Evolutionary conservation across 2,797 vertebrate species (phyloP), one percentile per base, ranked within the genome.

Genomic region (Danio tinwini): DNA sequence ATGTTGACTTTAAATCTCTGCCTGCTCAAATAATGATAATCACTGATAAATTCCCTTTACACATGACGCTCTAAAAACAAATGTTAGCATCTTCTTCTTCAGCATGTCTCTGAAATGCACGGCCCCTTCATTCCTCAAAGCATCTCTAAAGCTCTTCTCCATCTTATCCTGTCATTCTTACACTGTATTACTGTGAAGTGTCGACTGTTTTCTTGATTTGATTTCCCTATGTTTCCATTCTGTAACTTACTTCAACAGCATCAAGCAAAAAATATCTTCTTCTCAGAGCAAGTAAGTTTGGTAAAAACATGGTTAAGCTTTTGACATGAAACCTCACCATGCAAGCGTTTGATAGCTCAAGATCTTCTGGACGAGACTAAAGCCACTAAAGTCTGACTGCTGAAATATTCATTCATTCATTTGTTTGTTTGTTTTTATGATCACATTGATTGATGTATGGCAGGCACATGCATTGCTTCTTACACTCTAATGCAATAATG

Each of bases 221-320:
- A 92, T 93, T 76, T 62, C 56, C 29, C 40, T 90, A 4, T 93
- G 89, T 93, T 92, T 92, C 94, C 93, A 94, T 92, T 94, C 90
- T 95, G 94, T 93, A 95, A 93, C 93, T 93, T 92, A 95, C 92
- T 91, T 86, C 91, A 89, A 94, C 97, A 99, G 98, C 96, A 96
- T 99, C 97, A 99, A 99, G 96, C 95, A 96, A 97, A 98, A 97
- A 96, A 95, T 99, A 89, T 92, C 97, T 91, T 93, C 94, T 90
- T 93, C 94, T 76, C 93, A 95, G 92, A 97, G 96, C 96, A 97
- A 98, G 97, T 99, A 98, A 99, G 98, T 99, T 55, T 63, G 73
- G 90, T 93, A 45, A 90, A 87, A 77, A 52, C 87, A 93, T 95
- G 91, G 90, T 94, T 94, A 95, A 95, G 93, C 91, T 92, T 84